A percentile compares a stretch with the other conserved stretches of the same genome.
These are phyloP conservation scores for Charina bottae DNA, from an alignment of 2,113 vertebrate species.

Conservation along the genomic window DNA sequence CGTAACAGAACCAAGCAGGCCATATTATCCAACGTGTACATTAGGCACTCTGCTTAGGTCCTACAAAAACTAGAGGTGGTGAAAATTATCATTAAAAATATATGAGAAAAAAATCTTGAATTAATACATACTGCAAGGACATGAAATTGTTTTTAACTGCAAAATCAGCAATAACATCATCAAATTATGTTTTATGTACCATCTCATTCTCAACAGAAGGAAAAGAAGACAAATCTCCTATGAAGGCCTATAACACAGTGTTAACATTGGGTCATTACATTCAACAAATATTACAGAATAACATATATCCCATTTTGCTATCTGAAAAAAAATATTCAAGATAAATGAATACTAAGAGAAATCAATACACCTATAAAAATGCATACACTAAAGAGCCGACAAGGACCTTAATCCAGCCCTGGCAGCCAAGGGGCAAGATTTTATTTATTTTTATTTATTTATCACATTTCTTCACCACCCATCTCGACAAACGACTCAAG, in stretches of 20 bases:
- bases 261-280: neutral
- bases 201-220: neutral
- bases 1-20: neutral
- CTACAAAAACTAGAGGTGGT: neutral
- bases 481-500: no score
- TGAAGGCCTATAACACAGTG: neutral
- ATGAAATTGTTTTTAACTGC: neutral
- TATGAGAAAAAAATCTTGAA: neutral
- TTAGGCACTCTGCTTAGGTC: neutral
- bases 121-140: neutral
- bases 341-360: neutral
- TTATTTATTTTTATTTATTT: no score
- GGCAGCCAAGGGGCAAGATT: no score
- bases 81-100: neutral
- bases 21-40: neutral
- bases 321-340: neutral
- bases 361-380: neutral
- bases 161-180: neutral
- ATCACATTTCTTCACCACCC: no score
- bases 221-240: neutral
- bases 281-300: neutral
- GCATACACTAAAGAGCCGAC: neutral
- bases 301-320: neutral
- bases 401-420: neutral
- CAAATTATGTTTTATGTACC: neutral